Conservation (phyloP, 2,888 invertebrate genomes). For the Magallana nippona region DNA sequence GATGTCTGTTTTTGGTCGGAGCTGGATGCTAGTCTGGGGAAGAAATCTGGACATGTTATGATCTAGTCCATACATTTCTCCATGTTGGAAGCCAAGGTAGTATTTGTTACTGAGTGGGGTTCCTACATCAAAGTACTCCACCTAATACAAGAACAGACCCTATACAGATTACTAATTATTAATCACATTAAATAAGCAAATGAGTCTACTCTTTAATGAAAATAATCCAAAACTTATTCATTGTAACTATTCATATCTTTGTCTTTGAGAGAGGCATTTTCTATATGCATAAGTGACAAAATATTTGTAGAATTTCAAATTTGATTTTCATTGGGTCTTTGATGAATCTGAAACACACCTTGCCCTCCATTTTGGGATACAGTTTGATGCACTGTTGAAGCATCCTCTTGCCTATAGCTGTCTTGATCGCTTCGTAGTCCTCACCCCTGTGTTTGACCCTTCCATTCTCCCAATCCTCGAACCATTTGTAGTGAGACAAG, state of each 20-base stretch:
- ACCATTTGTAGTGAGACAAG: conserved; percentile 76
- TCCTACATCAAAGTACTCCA: conserved; percentile 69
- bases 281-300: no score
- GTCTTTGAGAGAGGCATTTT: no score
- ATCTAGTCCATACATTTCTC: conserved; percentile 72
- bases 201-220: neutral
- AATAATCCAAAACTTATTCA: neutral
- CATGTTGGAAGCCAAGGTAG: conserved; percentile 66
- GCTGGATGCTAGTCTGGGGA: conserved; percentile 61
- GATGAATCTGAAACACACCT: conserved; percentile 53
- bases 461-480: conserved; percentile 73
- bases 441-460: conserved; percentile 76
- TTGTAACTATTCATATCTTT: no score
- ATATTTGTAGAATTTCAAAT: no score
- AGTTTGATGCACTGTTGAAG: conserved; percentile 70
- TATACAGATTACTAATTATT: no score
- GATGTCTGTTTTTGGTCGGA: conserved; percentile 74
- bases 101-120: conserved; percentile 67
- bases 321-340: no score
- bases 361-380: conserved; percentile 75
- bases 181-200: no score
- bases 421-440: conserved; percentile 76
- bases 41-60: conserved; percentile 63
- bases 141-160: conserved; percentile 51
- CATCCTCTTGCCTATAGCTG: conserved; percentile 70